Evolutionary conservation across 2,113 vertebrate species (phyloP), one percentile per base, ranked within the genome.

Genomic region (Sapayoa aenigma): DNA sequence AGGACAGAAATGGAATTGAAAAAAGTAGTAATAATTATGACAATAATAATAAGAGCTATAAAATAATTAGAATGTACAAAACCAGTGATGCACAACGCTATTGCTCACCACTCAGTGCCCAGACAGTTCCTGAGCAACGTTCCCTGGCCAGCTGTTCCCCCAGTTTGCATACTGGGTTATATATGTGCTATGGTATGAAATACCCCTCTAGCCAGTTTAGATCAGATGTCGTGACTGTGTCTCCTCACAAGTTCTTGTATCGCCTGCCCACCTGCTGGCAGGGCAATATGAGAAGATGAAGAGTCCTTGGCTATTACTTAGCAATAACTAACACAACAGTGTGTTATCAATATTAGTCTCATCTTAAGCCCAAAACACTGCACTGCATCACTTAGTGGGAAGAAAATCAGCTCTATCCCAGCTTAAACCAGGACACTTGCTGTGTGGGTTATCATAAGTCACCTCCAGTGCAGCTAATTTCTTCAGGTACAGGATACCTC

Each of bases 191-290:
- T 33, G 14, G 18, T 23, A 37, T 69, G 42, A 56, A 49, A 35
- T 49, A 76, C 21, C 3, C 39, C 11, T 53, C 31, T 28, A 41
- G 27, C 27, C 31, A 33, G 2, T 55, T 49, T 21, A 47, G 25
- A 12, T 62, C 22, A 60, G n/a, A 14, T 47, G 5, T 30, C 1
- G 0, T 18, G 30, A n/a, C 30, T 79, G 17, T 55, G 60, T 28
- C 60, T 31, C 31, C 41, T 80, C 41, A 19, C n/a, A 67, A 0
- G 4, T 20, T 55, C 47, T 60, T 62, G 12, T 55, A 46, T 5
- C 19, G 12, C 12, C 41, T 80, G 31, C 18, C 31, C 30, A 24
- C 12, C 25, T 0, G 0, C 4, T 49, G 2, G 2, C 4, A 3
- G 60, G 33, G 28, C 28, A 41, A 31, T 33, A 46, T 37, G 68